Base-by-base conservation (phyloP, 2,888 invertebrate genomes). In the Miltochrista miniata region DNA sequence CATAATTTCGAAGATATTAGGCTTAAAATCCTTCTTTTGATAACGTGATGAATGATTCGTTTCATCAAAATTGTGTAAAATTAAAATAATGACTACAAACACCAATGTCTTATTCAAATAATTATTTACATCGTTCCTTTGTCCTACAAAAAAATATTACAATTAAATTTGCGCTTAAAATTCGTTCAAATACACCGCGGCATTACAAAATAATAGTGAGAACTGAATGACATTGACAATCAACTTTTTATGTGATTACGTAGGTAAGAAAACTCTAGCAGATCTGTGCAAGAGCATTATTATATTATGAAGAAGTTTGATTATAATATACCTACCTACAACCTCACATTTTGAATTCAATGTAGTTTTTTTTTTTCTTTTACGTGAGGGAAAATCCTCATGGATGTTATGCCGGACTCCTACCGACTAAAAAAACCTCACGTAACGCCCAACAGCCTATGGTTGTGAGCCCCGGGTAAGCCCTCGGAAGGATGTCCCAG, bases 151-250 rank as follows among this genome's bases (percentile, higher is more conserved):
- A 52, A 7, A 43, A 45, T 52, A 0, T 10, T 50, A 56, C 40
- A 7, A 5, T 51, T 34, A 45, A 57, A 61, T 55, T 65, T 61
- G 30, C 47, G 33, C 24, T 29, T 30, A 14, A 44, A 46, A 31
- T 48, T 46, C 15, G 48, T 64, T 63, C 49, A 49, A 63, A 63
- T 56, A 40, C 38, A 45, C 59, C 56, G 56, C 55, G 56, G 54
- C 66, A 59, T 56, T 38, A 11, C 45, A 12, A 33, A 14, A n/a
- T n/a, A n/a, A 24, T 5, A 37, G 8, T 41, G 41, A 48, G 36
- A 30, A 31, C 14, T 30, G 18, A 24, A n/a, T 35, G 48, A 31
- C 48, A 33, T 30, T 40, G 24, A 43, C 48, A 24, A 13, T 13
- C 9, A 13, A 10, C 9, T 34, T 43, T 43, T 43, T 24, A n/a